Conservation (phyloP, 2,797 vertebrate genomes). For the Galaxias olidus region DNA sequence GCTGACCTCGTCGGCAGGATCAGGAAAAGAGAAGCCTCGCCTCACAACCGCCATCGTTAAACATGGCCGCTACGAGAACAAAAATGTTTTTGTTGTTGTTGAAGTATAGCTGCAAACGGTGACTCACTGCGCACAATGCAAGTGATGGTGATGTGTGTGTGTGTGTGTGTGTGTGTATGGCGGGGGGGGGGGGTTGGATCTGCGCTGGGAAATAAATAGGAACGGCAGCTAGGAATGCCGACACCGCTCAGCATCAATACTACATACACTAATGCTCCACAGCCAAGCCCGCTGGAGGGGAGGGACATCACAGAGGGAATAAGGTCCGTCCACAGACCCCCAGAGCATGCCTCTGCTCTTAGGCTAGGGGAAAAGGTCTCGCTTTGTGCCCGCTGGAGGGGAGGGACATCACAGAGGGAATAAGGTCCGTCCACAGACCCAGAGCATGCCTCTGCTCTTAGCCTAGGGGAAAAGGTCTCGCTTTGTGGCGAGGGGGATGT, state of each 20-base stretch:
- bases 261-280: constrained; percentile 59
- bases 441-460: constrained; percentile 57
- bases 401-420: constrained; percentile 59
- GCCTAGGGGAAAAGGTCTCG: constrained; percentile 20
- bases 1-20: constrained; percentile 43
- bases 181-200: constrained; percentile 44
- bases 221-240: constrained; percentile 51
- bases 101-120: constrained; percentile 9
- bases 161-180: too few relatives aligned
- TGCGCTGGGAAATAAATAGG: constrained; percentile 41
- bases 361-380: constrained; percentile 11
- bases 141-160: constrained; percentile 24
- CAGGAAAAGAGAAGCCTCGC: constrained; percentile 26
- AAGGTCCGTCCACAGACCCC: constrained; percentile 57
- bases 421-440: constrained; percentile 57
- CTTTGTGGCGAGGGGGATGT: neutral
- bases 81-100: constrained; percentile 25
- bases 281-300: constrained; percentile 57
- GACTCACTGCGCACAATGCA: constrained; percentile 43
- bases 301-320: constrained; percentile 60
- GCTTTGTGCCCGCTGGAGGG: constrained; percentile 56
- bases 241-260: constrained; percentile 67
- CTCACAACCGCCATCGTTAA: constrained; percentile 62
- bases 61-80: constrained; percentile 34
- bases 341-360: constrained; percentile 57